Percentiles rank a stretch among this genome's conserved stretches.
phyloP scores from a whole-genome alignment of 2,888 invertebrate genomes.

The Polyploca ridens region DNA sequence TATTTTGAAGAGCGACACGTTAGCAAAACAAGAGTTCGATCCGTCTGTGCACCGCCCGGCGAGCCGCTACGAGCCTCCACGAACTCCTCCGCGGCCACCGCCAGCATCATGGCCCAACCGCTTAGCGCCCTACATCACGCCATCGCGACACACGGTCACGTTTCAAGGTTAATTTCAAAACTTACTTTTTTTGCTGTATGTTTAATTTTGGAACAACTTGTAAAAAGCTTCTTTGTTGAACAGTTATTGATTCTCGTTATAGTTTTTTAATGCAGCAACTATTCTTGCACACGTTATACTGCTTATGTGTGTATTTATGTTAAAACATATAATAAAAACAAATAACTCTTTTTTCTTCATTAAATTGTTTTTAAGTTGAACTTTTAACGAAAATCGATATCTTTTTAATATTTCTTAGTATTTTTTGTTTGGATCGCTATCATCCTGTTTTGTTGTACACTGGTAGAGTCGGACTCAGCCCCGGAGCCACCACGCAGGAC shows the following conservation, averaged over 20 bases:
- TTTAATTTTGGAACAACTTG: constrained; percentile 76
- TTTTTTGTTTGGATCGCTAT: constrained; percentile 57
- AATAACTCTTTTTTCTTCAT: not conserved
- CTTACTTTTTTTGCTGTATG: constrained; percentile 42
- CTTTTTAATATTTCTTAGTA: constrained; percentile 35
- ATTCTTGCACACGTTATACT: constrained; percentile 30
- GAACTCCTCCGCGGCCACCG: constrained; percentile 82
- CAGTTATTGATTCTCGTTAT: constrained; percentile 63
- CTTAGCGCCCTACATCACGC: constrained; percentile 75
- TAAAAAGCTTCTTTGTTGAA: constrained; percentile 48
- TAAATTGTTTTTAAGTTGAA: constrained; percentile 12
- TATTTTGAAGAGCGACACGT: constrained; percentile 78
- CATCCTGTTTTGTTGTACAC: constrained; percentile 67
- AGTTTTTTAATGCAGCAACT: constrained; percentile 14
- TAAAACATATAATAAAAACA: not conserved
- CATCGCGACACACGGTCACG: constrained; percentile 88
- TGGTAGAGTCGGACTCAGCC: constrained; percentile 85
- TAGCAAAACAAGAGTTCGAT: constrained; percentile 89
- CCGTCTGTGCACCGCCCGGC: constrained; percentile 90
- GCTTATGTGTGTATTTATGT: constrained; percentile 25
- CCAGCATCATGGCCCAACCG: constrained; percentile 74
- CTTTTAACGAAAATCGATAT: constrained; percentile 45
- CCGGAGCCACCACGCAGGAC: constrained; percentile 87
- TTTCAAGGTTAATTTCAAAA: constrained; percentile 87
- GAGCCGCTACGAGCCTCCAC: constrained; percentile 90